Evolutionary conservation across 2,797 vertebrate genomes (phyloP), one percentile per base, ranked within the genome.

Genomic region (Cichlasoma orientale): DNA sequence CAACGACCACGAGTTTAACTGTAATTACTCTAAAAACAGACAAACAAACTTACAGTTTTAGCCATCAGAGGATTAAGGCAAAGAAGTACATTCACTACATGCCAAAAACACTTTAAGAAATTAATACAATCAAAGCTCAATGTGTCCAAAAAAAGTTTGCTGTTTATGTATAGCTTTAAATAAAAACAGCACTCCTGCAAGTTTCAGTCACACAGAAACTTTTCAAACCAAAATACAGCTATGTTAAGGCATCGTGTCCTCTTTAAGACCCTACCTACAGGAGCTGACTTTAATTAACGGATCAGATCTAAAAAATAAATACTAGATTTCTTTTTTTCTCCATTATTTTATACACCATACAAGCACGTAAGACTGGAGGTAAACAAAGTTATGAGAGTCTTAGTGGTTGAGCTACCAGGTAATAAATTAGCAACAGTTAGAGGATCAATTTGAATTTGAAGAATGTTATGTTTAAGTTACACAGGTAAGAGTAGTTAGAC

Each of bases 231-330:
- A 66, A 84, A 70, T 77, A 74, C 58, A 50, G 25, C 74, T 33
- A 27, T 1, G 9, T 80, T 72, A 47, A 76, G 76, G 41, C 61
- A 68, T 13, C 36, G 12, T 10, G 2, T 11, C n/a, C 8, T 57
- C 25, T 38, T 55, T 44, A 72, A 77, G 47, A 74, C 56, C 19
- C 36, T 4, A 19, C 8, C 55, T 50, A 1, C 14, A 13, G 33
- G 14, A 56, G 56, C 58, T 2, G 1, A 7, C 11, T 70, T 50
- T 54, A 41, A 63, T 57, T 41, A 23, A 56, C 1, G 1, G 54
- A n/a, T 77, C 7, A 77, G 18, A 75, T 23, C 18, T 56, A 33
- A 18, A 29, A 75, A 87, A 90, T 90, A 88, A 87, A 87, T 87
- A 88, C 1, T 47, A 9, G 16, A 9, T 25, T 63, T 63, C 41